These are phyloP conservation scores for Sparidentex hasta DNA, from an alignment of 2,797 vertebrate genomes.

Conservation along the genomic window DNA sequence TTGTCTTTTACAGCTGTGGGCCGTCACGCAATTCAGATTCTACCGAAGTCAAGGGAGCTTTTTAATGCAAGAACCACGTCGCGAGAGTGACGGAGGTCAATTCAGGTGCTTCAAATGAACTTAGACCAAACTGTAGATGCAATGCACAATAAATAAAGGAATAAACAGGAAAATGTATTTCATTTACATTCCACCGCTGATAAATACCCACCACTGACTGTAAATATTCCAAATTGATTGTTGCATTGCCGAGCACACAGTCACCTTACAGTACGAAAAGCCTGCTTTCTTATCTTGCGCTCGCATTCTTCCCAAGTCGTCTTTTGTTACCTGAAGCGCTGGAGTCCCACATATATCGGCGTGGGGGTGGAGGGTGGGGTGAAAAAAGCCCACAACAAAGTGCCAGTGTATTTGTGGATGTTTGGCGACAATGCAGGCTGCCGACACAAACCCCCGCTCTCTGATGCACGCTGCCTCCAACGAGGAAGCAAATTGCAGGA, in stretches of 20 bases:
- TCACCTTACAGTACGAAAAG: slow-evolving; percentile 15
- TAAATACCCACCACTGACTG: slow-evolving; percentile 11
- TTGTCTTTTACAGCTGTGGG: neutral
- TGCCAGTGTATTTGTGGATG: slow-evolving; percentile 21
- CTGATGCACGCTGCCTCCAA: slow-evolving; percentile 42
- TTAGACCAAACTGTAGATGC: neutral
- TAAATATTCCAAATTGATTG: slow-evolving; percentile 48
- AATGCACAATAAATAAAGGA: neutral
- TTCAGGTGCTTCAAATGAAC: neutral
- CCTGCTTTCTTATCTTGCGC: slow-evolving; percentile 40
- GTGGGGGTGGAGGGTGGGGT: neutral
- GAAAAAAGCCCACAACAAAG: slow-evolving; percentile 34
- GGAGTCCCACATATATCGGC: slow-evolving; percentile 54
- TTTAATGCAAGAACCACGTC: neutral
- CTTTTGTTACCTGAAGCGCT: slow-evolving; percentile 23
- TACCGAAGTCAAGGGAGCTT: neutral
- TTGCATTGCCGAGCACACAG: slow-evolving; percentile 12
- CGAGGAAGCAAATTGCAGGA: slow-evolving; percentile 56
- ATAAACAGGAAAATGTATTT: neutral
- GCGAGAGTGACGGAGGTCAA: neutral
- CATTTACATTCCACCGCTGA: neutral
- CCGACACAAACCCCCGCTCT: slow-evolving; percentile 28
- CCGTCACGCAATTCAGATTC: slow-evolving; percentile 4
- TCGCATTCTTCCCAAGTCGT: slow-evolving; percentile 29
- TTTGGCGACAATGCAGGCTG: slow-evolving; percentile 56